Conservation (phyloP, 2,888 invertebrate genomes). For the Blera fallax region DNA sequence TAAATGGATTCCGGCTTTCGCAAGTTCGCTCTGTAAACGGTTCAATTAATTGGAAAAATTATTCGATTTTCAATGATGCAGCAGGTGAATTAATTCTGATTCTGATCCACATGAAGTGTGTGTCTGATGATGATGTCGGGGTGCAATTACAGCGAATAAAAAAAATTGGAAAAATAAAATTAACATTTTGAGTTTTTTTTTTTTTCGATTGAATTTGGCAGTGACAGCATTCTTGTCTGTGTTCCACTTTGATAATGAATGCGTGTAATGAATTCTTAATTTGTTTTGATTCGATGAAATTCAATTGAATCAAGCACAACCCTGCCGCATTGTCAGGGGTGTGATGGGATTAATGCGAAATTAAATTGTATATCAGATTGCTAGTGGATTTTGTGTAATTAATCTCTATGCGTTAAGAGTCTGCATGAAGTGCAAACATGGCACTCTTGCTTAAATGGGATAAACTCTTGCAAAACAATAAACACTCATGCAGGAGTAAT, state of each 20-base stretch:
- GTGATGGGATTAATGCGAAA: slow-evolving; percentile 35
- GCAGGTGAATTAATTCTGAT: slow-evolving; percentile 14
- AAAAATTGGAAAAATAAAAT: background rate
- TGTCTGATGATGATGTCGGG: background rate
- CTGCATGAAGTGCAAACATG: slow-evolving; percentile 31
- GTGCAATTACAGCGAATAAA: background rate
- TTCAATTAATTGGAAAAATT: slow-evolving; percentile 32
- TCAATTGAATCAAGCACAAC: slow-evolving; percentile 31
- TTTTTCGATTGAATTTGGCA: background rate
- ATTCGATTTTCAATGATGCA: slow-evolving; percentile 2
- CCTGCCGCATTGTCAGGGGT: background rate
- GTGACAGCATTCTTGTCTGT: background rate
- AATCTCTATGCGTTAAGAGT: slow-evolving; percentile 32
- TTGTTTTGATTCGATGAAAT: slow-evolving; percentile 54
- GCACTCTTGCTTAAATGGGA: slow-evolving; percentile 31
- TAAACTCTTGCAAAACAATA: slow-evolving; percentile 18
- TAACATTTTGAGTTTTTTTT: background rate
- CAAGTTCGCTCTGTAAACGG: background rate
- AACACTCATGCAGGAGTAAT: slow-evolving; percentile 32
- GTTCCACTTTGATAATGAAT: slow-evolving; percentile 33
- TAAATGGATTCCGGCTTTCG: background rate
- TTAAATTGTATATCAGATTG: slow-evolving; percentile 35
- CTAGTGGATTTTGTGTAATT: slow-evolving; percentile 56
- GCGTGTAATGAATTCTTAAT: slow-evolving; percentile 52
- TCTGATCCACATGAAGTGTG: background rate